Conservation (phyloP, 2,888 invertebrate species). For the Coenonympha glycerion region DNA sequence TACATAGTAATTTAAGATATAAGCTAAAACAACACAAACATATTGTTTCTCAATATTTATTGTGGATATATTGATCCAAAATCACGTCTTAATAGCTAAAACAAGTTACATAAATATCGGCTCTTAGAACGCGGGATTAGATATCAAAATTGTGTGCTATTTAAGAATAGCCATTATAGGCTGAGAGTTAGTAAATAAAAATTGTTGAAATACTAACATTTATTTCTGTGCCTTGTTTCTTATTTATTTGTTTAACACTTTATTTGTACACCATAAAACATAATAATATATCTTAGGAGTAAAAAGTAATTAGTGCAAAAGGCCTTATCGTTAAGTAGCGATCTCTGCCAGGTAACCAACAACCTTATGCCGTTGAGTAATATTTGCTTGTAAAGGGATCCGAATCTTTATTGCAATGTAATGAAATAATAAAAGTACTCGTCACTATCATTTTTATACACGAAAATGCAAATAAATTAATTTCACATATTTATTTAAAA, state of each 20-base stretch:
- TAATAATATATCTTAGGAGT: no score
- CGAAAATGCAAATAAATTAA: no score
- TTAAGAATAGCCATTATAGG: neutral
- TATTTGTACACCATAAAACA: no score
- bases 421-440: no score
- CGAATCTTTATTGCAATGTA: no score
- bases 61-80: conserved; percentile 27
- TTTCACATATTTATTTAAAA: no score
- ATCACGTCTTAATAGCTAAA: conserved; percentile 1
- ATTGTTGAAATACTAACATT: neutral
- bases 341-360: no score
- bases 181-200: neutral
- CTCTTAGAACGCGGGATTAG: neutral
- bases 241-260: neutral
- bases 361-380: no score
- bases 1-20: conserved; percentile 26
- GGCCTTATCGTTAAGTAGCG: no score
- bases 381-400: no score
- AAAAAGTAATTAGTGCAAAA: no score
- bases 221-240: neutral
- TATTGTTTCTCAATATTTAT: conserved; percentile 29
- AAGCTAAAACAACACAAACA: conserved; percentile 26
- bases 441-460: no score
- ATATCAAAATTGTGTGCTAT: conserved; percentile 5
- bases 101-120: conserved; percentile 4